Base-by-base conservation (phyloP, 2,888 invertebrate genomes). In the Xylota segnis region DNA sequence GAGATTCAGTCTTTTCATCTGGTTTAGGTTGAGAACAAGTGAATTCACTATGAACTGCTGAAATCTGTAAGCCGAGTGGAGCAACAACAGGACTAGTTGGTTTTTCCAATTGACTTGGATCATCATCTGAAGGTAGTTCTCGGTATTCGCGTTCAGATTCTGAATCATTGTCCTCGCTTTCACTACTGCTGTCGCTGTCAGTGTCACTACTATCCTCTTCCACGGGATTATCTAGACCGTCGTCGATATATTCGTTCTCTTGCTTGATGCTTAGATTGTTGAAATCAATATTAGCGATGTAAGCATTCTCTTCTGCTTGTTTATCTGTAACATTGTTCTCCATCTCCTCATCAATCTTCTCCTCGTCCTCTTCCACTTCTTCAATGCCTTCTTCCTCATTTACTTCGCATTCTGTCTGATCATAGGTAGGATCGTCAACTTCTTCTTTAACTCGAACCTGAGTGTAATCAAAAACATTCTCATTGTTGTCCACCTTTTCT, bases 191-290 rank as follows among this genome's bases (percentile, higher is more conserved):
- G 4, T 81, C 84, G 6, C 76, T 77, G 7, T 83, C 87, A 9
- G 56, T 45, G 10, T 87, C 75, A 74, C 59, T 77, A 12, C 45
- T 43, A 4, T 72, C 77, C 1, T 75, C 74, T 4, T 71, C 52
- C 9, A 5, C 29, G 5, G 47, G 5, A 59, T 70, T 74, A 14
- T 74, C 65, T 4, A 76, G 16, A 18, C 72, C 82, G 27, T 87
- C 87, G 56, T 78, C 82, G 12, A 83, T 79, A 54, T 82, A 88
- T 66, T 91, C 91, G 34, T 88, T 89, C 74, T 91, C 92, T 52
- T 91, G 90, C 72, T 91, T 92, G n/a, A 92, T 90, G 0, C 68
- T 81, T 10, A 91, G 75, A 78, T 90, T 91, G 43, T 81, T 89
- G n/a, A 90, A 88, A 81, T 91, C 91, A 27, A 91, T 88, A 70